A percentile compares a stretch with the other conserved stretches of the same genome.
These are phyloP conservation scores for Kobus ellipsiprymnus DNA, from an alignment of 2,113 vertebrate species.

Conservation along the genomic window DNA sequence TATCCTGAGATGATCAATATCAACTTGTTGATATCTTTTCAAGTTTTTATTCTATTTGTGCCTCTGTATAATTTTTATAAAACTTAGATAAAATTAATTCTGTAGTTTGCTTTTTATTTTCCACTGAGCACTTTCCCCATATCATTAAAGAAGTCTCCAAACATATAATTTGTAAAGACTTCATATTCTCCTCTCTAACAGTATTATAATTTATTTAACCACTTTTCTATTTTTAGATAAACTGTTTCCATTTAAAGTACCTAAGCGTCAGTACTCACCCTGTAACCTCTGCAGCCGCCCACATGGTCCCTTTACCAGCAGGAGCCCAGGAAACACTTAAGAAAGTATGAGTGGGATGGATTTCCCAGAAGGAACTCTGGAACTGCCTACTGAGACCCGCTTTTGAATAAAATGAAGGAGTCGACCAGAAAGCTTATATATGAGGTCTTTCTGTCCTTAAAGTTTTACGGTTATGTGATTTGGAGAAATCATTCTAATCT, in stretches of 20 bases:
- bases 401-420: background rate
- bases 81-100: background rate
- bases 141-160: background rate
- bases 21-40: background rate
- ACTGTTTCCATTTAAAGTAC: background rate
- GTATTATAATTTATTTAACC: background rate
- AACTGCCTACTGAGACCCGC: background rate
- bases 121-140: background rate
- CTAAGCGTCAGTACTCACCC: background rate
- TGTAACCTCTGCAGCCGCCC: background rate
- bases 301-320: background rate
- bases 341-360: background rate
- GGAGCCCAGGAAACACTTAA: background rate
- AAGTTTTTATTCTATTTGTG: background rate
- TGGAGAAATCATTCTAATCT: constrained; percentile 13
- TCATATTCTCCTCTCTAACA: background rate
- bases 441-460: background rate
- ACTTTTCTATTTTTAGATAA: background rate
- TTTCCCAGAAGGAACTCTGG: background rate
- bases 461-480: background rate
- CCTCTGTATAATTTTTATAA: background rate
- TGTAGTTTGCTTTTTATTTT: background rate
- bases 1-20: background rate
- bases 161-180: background rate
- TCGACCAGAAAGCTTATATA: background rate